phyloP scores from a whole-genome alignment of 2,888 invertebrate species.

The Platynereis dumerilii region DNA sequence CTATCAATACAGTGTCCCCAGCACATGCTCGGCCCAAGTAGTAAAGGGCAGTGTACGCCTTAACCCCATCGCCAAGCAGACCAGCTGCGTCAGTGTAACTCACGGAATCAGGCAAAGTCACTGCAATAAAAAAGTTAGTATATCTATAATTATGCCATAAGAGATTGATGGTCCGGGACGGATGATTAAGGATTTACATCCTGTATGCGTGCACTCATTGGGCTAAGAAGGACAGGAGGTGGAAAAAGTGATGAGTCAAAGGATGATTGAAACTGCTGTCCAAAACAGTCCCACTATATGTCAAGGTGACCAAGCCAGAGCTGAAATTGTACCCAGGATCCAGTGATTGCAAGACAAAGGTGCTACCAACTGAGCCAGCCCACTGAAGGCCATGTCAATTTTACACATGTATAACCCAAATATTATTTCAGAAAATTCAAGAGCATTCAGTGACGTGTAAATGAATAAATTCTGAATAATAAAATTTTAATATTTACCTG shows the following conservation, averaged over 20 bases:
- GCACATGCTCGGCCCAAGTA: slow-evolving; percentile 63
- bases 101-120: slow-evolving; percentile 62
- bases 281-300: no score
- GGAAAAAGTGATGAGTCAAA: not conserved
- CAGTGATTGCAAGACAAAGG: no score
- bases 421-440: no score
- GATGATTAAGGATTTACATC: not conserved
- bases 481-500: no score
- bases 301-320: no score
- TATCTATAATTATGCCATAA: not conserved
- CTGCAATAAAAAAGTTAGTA: slow-evolving; percentile 42
- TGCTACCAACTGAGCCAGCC: not conserved
- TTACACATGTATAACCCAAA: not conserved
- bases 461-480: no score
- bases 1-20: slow-evolving; percentile 64
- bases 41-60: slow-evolving; percentile 65
- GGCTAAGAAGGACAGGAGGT: not conserved
- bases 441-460: no score
- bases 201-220: not conserved
- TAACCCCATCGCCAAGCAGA: slow-evolving; percentile 63
- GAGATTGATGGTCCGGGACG: not conserved
- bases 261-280: not conserved
- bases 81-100: slow-evolving; percentile 64
- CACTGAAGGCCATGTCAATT: not conserved
- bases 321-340: no score